A percentile compares a stretch with the other conserved stretches of the same genome.
Conservation (phyloP, 2,888 invertebrate genomes). For the Invenusta paracnida region DNA sequence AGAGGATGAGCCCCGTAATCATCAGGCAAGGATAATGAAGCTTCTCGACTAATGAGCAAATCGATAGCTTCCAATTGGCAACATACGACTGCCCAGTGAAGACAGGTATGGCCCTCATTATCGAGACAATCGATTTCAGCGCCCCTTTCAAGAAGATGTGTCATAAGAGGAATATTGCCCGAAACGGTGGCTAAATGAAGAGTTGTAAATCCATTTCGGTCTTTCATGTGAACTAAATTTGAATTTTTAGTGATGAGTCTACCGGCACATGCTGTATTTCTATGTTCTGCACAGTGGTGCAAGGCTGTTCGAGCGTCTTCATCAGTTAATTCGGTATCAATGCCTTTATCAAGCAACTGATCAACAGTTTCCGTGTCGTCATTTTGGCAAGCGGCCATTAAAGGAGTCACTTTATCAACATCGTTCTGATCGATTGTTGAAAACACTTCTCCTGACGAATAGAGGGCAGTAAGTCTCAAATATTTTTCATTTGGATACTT, state of each 20-base stretch:
- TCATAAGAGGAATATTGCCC: conserved; percentile 63
- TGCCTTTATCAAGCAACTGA: conserved; percentile 51
- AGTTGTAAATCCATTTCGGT: conserved; percentile 87
- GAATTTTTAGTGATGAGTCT: conserved; percentile 74
- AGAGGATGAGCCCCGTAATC: conserved; percentile 88
- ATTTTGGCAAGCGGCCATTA: conserved; percentile 54
- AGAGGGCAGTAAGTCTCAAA: conserved; percentile 46
- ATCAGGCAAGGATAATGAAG: conserved; percentile 80
- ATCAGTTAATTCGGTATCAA: conserved; percentile 41
- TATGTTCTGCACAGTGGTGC: conserved; percentile 80
- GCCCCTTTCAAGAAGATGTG: conserved; percentile 77
- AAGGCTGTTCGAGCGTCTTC: conserved; percentile 68
- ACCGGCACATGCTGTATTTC: conserved; percentile 68
- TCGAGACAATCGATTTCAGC: conserved; percentile 85
- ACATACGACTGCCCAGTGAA: conserved; percentile 95
- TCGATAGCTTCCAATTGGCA: conserved; percentile 84
- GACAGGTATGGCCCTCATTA: conserved; percentile 85
- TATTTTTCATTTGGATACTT: conserved; percentile 49
- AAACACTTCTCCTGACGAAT: conserved; percentile 37
- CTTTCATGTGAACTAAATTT: conserved; percentile 56
- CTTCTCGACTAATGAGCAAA: conserved; percentile 75
- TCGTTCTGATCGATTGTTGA: conserved; percentile 49
- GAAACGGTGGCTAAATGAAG: conserved; percentile 78
- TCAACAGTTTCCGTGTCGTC: conserved; percentile 51
- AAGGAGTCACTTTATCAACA: conserved; percentile 50